phyloP scores from a whole-genome alignment of 1,140 invertebrate species.

The Drosophila virilis region DNA sequence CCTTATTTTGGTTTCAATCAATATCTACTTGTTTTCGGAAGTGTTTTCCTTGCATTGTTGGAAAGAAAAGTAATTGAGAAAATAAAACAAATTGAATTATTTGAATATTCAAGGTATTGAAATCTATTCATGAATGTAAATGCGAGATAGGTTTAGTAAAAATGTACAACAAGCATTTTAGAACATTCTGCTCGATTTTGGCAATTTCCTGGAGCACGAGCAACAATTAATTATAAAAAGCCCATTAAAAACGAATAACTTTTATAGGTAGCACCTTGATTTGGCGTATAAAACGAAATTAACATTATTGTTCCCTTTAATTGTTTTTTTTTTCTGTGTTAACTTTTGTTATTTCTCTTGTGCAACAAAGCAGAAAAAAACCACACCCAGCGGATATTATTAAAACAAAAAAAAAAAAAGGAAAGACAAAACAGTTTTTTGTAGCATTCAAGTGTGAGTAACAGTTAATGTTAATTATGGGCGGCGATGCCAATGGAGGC shows the following conservation, averaged over 20 bases:
- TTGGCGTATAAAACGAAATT: background rate
- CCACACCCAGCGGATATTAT: slow-evolving; percentile 44
- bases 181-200: too few species aligned
- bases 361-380: slow-evolving; percentile 32
- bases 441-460: slow-evolving; percentile 41
- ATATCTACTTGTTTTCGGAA: too few species aligned
- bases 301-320: slow-evolving; percentile 7
- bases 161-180: too few species aligned
- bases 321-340: slow-evolving; percentile 12
- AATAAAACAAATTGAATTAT: too few species aligned
- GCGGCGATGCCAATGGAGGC: slow-evolving; percentile 54
- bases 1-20: too few species aligned
- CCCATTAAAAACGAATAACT: background rate
- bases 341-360: slow-evolving; percentile 9
- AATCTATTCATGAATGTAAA: too few species aligned
- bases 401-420: slow-evolving; percentile 41
- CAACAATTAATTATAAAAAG: too few species aligned
- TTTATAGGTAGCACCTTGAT: slow-evolving; percentile 3
- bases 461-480: slow-evolving; percentile 69
- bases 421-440: slow-evolving; percentile 42
- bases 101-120: too few species aligned
- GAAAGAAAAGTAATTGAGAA: too few species aligned
- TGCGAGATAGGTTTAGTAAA: too few species aligned
- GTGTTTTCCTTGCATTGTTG: too few species aligned
- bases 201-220: too few species aligned